A percentile compares a stretch with the other conserved stretches of the same genome.
Evolutionary conservation across 1,140 invertebrate species (phyloP).

Genomic region (Dysdera silvatica): DNA sequence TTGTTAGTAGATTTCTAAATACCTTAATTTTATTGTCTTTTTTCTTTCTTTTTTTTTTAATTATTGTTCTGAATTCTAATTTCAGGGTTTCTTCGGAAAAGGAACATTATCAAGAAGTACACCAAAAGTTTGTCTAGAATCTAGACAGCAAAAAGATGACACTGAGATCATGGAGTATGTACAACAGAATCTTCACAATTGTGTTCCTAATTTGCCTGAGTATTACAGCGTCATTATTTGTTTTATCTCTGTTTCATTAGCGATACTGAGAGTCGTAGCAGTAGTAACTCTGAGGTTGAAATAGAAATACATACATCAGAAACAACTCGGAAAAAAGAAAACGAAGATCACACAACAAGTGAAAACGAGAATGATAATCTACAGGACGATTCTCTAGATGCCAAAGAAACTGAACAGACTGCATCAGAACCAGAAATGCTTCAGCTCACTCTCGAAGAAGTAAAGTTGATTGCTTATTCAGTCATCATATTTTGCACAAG

Average conservation of each 20-base stretch:
- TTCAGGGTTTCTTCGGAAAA: conserved; percentile 12
- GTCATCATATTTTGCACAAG: too few species aligned
- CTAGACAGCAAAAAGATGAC: not conserved
- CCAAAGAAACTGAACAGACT: not conserved
- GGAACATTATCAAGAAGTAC: conserved; percentile 12
- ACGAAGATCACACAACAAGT: not conserved
- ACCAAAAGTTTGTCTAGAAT: conserved; percentile 2
- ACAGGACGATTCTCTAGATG: too few species aligned
- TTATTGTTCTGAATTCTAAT: not conserved
- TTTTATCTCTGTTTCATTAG: too few species aligned
- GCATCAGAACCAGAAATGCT: conserved; percentile 50
- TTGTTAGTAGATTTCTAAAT: too few species aligned
- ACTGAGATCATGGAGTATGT: too few species aligned
- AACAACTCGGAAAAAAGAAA: not conserved
- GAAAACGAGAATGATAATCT: not conserved
- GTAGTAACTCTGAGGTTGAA: conserved; percentile 12
- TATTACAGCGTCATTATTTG: too few species aligned
- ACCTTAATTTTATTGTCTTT: not conserved
- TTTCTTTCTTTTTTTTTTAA: not conserved
- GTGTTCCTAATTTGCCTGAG: too few species aligned
- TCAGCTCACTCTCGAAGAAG: conserved; percentile 60
- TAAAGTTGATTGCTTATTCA: too few species aligned
- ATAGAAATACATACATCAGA: too few species aligned
- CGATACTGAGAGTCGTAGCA: too few species aligned
- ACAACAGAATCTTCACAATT: too few species aligned